Evolutionary conservation across 2,888 invertebrate genomes (phyloP).

Genomic region (Hyalella azteca): DNA sequence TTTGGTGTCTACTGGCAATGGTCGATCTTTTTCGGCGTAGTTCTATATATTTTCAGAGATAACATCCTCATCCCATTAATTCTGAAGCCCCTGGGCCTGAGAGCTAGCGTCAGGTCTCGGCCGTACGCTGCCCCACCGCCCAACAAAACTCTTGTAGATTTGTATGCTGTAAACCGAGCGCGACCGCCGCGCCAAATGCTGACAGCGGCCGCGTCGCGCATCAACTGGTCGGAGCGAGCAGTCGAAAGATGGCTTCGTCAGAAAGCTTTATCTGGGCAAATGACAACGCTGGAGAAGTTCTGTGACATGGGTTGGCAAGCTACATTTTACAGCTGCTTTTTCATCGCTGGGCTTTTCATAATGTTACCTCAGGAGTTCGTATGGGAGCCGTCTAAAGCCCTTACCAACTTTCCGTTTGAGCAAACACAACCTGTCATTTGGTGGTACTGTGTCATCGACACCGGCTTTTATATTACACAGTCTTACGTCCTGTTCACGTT

Average conservation of each 20-base stretch:
- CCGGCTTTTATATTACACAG: not conserved
- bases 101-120: slow-evolving; percentile 15
- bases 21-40: not conserved
- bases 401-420: not conserved
- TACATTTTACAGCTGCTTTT: slow-evolving; percentile 42
- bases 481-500: not conserved
- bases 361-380: not conserved
- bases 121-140: slow-evolving; percentile 31
- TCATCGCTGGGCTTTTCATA: not conserved
- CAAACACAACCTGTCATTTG: not conserved
- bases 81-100: slow-evolving; percentile 33
- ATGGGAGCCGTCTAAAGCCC: not conserved
- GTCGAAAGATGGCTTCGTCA: slow-evolving; percentile 89
- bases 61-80: slow-evolving; percentile 43
- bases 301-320: slow-evolving; percentile 68
- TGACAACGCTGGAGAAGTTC: slow-evolving; percentile 87
- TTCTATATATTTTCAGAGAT: slow-evolving; percentile 42
- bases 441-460: not conserved
- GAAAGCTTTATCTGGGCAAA: slow-evolving; percentile 82
- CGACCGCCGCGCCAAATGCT: slow-evolving; percentile 4
- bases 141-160: slow-evolving; percentile 16
- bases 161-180: slow-evolving; percentile 39
- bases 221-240: slow-evolving; percentile 83
- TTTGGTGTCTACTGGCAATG: not conserved
- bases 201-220: slow-evolving; percentile 72